Conservation (phyloP, 2,113 vertebrate species). For the Nothocercus julius region DNA sequence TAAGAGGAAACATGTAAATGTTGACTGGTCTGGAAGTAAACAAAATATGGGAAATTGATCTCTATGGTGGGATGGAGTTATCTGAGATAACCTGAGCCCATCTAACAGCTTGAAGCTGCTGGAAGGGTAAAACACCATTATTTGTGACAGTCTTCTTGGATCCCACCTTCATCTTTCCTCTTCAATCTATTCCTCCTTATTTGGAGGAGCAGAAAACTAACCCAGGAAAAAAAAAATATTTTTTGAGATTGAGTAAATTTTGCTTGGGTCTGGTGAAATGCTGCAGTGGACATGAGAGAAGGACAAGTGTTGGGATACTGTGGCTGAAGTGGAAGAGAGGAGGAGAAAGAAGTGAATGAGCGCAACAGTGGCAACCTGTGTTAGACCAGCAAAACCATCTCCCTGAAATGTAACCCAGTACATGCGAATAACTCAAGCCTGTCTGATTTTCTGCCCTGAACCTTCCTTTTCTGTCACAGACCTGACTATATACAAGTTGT, state of each 20-base stretch:
- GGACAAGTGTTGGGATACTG: neutral
- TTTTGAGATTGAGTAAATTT: neutral
- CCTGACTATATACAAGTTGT: neutral
- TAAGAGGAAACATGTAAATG: neutral
- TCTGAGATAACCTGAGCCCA: neutral
- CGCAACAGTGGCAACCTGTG: no score
- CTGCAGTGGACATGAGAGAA: neutral
- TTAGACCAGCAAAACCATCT: no score
- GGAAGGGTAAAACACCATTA: neutral
- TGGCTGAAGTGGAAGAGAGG: neutral
- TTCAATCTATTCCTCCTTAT: neutral
- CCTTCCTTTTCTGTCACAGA: neutral
- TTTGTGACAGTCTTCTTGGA: neutral
- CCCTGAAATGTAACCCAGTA: no score
- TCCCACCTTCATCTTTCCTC: neutral
- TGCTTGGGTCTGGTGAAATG: neutral
- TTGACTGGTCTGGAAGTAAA: neutral
- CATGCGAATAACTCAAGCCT: no score
- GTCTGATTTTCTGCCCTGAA: neutral
- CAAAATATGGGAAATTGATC: neutral
- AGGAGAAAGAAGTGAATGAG: neutral
- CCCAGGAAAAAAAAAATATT: neutral
- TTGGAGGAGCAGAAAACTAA: neutral
- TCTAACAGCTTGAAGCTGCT: no score
- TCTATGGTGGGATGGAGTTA: neutral